Evolutionary conservation across 64 coral and sea anemone genomes (phyloP), one percentile per base, ranked within the genome.

Genomic region (Anthopleura sola): DNA sequence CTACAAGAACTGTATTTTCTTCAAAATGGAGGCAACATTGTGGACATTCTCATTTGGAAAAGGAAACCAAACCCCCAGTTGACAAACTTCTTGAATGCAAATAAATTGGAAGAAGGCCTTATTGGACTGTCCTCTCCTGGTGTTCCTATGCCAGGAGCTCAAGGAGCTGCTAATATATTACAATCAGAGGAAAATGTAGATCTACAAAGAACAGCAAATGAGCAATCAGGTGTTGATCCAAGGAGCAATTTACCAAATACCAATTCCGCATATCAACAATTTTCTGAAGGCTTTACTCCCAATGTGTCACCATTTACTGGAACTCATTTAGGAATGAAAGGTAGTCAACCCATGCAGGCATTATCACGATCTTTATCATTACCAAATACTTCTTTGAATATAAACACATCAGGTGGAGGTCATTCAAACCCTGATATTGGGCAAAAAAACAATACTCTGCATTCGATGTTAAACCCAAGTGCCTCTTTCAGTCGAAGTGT

Each of bases 1-100:
- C 81, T 98, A 17, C 95, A 98, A 68, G 95, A 98, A 53, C 55
- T 98, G n/a, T 98, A 69, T 86, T 98, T 98, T 89, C 95, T 98
- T 77, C 95, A 98, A 83, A 88, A 49, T 91, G 95, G 95, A 53
- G 92, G 92, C 28, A 94, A 94, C 37, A 76, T 98, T 48, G 91
- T 98, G 86, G 95, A 98, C 85, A 94, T 91, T 86, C 87, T 91
- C 1, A 56, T 86, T 1, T 98, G 91, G 92, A 94, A 91, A 83
- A 86, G 93, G 64, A 91, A 84, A 60, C 92, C 95, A 87, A 94
- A 24, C 49, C 89, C 86, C 11, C 92, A 91, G n/a, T 78, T 91
- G 33, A 56, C 82, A 64, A 75, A 62, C 23, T 94, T 89, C 68
- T 68, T 91, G 6, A 94, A 91, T 88, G 28, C 85, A 47, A 86